Percentiles rank a stretch among this genome's conserved stretches.
phyloP scores from a whole-genome alignment of 1,140 invertebrate species.

The Acromyrmex heyeri region DNA sequence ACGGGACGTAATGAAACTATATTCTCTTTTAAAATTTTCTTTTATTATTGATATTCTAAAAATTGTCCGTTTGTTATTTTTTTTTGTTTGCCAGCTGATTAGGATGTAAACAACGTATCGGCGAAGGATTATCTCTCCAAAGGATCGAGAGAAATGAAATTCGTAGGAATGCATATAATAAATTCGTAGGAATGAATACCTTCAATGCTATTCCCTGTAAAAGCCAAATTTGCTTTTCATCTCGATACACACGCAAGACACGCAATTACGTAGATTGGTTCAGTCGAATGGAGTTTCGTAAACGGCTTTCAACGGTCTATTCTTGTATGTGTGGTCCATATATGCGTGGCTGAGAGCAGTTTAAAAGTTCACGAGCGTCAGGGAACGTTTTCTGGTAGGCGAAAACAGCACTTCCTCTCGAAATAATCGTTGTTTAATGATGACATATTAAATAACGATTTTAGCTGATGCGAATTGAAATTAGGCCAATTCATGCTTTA shows the following conservation, averaged over 20 bases:
- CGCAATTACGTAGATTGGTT: constrained; percentile 65
- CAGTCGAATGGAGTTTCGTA: constrained; percentile 72
- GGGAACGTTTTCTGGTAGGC: constrained; percentile 7
- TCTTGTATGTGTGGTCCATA: constrained; percentile 70
- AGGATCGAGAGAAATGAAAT: background rate
- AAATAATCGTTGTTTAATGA: constrained; percentile 15
- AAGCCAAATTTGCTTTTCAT: constrained; percentile 49
- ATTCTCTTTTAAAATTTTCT: background rate
- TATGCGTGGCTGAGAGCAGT: constrained; percentile 63
- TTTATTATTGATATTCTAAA: background rate
- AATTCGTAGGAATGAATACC: constrained; percentile 9
- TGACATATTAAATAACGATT: constrained; percentile 59
- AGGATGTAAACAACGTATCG: background rate
- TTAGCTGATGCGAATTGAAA: constrained; percentile 61
- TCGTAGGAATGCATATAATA: background rate
- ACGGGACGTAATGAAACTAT: background rate
- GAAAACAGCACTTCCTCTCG: constrained; percentile 34
- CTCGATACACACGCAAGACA: constrained; percentile 58
- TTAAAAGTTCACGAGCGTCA: constrained; percentile 54
- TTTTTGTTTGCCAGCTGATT: background rate
- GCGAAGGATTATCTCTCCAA: background rate
- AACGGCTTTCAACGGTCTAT: constrained; percentile 69
- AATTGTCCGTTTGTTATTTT: background rate
- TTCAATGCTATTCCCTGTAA: background rate
- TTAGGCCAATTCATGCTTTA: constrained; percentile 70